Evolutionary conservation across 1,140 invertebrate genomes (phyloP).

Genomic region (Drosophila sproati): DNA sequence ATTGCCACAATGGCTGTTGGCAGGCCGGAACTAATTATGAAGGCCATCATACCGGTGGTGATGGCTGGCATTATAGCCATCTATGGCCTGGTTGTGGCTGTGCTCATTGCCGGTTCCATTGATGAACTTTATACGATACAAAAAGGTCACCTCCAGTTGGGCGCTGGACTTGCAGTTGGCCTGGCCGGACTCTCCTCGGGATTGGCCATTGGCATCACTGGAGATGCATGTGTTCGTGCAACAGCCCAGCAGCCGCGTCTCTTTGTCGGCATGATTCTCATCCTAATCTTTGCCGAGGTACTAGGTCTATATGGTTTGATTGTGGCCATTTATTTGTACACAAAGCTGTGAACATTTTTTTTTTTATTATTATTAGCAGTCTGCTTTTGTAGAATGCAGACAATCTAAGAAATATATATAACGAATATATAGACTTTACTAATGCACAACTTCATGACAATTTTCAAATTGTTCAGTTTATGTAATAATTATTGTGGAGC

Average conservation of each 20-base stretch:
- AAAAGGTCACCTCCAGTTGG: conserved; percentile 94
- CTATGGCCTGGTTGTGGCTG: conserved; percentile 96
- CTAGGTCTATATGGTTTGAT: conserved; percentile 97
- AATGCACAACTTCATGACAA: too few relatives aligned
- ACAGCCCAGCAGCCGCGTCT: conserved; percentile 96
- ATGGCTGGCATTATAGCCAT: conserved; percentile 86
- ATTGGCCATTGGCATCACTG: conserved; percentile 96
- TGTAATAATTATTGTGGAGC: too few relatives aligned
- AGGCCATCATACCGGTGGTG: conserved; percentile 69
- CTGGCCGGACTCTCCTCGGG: conserved; percentile 95
- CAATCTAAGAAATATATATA: too few relatives aligned
- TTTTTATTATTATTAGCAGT: too few relatives aligned
- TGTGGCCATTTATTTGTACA: conserved; percentile 95
- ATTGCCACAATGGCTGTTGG: conserved; percentile 55
- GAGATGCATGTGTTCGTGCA: conserved; percentile 95
- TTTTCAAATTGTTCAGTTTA: too few relatives aligned
- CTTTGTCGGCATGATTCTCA: conserved; percentile 98
- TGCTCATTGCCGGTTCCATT: conserved; percentile 92
- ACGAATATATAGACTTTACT: too few relatives aligned
- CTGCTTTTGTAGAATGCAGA: too few relatives aligned
- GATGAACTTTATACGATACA: conserved; percentile 85
- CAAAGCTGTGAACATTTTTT: conserved; percentile 85
- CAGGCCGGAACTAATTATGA: conserved; percentile 68
- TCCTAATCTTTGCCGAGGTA: conserved; percentile 98
- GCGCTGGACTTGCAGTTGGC: conserved; percentile 95